Evolutionary conservation across 2,113 vertebrate species (phyloP).

Genomic region (Sebastes fasciatus): DNA sequence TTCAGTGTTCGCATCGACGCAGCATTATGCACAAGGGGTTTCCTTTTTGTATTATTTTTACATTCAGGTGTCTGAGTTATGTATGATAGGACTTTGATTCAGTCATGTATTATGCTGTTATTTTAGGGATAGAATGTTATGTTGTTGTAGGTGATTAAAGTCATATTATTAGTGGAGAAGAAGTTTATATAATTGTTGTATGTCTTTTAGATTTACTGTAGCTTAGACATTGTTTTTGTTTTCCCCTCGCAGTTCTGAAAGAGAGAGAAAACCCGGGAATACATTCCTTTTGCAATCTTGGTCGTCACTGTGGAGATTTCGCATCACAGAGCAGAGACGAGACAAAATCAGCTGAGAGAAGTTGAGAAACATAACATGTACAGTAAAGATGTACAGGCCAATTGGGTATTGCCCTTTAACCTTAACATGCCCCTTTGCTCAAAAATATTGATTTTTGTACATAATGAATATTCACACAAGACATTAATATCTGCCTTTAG

Average conservation of each 20-base stretch:
- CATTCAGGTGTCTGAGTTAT: background rate
- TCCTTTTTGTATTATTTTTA: background rate
- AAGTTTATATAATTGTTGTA: background rate
- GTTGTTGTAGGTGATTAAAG: background rate
- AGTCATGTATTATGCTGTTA: background rate
- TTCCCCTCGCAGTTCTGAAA: slow-evolving; percentile 82
- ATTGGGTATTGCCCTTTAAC: slow-evolving; percentile 58
- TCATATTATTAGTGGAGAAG: background rate
- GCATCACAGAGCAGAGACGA: slow-evolving; percentile 47
- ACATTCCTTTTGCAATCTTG: slow-evolving; percentile 66
- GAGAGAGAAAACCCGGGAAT: background rate
- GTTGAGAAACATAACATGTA: slow-evolving; percentile 41
- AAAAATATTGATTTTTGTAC: slow-evolving; percentile 79
- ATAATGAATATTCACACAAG: slow-evolving; percentile 68
- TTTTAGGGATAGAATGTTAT: background rate
- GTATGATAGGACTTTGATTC: background rate
- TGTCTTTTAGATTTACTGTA: background rate
- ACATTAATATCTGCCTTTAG: slow-evolving; percentile 62
- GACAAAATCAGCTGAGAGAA: slow-evolving; percentile 44
- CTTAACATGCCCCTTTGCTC: slow-evolving; percentile 72
- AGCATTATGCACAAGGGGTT: background rate
- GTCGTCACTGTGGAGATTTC: slow-evolving; percentile 59
- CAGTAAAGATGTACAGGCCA: slow-evolving; percentile 54
- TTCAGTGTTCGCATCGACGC: background rate
- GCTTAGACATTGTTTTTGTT: slow-evolving; percentile 21